A percentile compares a stretch with the other conserved stretches of the same genome.
Evolutionary conservation across 53 echinoderm and acorn worm species (phyloP).

Genomic region (Paelopatides confundens): DNA sequence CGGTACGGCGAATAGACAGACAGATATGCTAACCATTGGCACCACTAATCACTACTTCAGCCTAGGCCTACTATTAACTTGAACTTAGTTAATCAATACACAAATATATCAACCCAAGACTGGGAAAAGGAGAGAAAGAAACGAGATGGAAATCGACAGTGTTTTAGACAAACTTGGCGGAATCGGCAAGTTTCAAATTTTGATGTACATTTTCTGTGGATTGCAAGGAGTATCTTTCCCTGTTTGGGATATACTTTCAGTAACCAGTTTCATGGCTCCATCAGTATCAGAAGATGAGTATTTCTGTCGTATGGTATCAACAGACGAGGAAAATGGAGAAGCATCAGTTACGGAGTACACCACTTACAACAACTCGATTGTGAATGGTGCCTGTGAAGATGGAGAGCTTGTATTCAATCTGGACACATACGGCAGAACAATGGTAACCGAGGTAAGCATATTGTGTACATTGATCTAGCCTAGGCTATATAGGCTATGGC

Average conservation of each 20-base stretch:
- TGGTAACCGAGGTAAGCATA: conserved; percentile 31
- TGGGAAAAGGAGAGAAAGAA: background rate
- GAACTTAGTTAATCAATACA: too few species aligned
- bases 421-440: conserved; percentile 26
- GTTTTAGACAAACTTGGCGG: conserved; percentile 12
- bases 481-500: too few species aligned
- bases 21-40: too few species aligned
- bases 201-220: conserved; percentile 43
- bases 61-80: too few species aligned
- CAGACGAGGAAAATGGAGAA: background rate
- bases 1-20: too few species aligned
- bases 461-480: too few species aligned
- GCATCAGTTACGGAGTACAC: too few species aligned
- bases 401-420: conserved; percentile 28
- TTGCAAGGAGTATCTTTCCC: conserved; percentile 29
- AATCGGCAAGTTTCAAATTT: conserved; percentile 16
- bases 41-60: too few species aligned
- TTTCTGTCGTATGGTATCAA: background rate
- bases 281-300: background rate
- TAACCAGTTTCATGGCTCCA: conserved; percentile 33
- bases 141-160: conserved; percentile 14
- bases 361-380: background rate
- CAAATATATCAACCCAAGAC: too few species aligned
- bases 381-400: background rate
- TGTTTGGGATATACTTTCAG: conserved; percentile 33